A percentile compares a stretch with the other conserved stretches of the same genome.
phyloP scores from a whole-genome alignment of 2,113 vertebrate species.

The Acinonyx jubatus region DNA sequence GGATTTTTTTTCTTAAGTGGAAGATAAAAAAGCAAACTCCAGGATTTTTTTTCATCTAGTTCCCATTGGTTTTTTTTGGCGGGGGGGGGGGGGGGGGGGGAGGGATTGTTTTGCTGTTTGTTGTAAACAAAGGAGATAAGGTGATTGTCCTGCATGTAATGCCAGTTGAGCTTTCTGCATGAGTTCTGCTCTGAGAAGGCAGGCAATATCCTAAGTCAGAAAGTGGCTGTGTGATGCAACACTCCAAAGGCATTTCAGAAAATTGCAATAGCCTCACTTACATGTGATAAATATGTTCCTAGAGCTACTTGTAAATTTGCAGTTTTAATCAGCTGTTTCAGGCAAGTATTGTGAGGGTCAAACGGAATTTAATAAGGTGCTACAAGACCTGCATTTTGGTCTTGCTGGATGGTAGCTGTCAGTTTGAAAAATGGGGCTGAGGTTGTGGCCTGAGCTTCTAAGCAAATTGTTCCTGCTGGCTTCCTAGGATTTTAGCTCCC shows the following conservation, averaged over 20 bases:
- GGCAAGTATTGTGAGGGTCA: not conserved
- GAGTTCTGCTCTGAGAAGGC: not conserved
- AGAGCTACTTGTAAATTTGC: not conserved
- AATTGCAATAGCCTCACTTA: not conserved
- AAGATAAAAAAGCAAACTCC: not conserved
- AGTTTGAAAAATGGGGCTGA: not conserved
- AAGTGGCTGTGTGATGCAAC: not conserved
- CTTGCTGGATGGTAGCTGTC: not conserved
- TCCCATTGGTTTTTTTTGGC: not conserved
- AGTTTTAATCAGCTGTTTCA: not conserved
- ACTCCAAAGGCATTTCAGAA: not conserved
- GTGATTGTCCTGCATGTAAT: not conserved
- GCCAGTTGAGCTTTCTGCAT: not conserved
- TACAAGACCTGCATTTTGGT: not conserved
- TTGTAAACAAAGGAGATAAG: not conserved
- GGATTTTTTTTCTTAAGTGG: not conserved
- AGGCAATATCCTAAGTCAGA: not conserved
- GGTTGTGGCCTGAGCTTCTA: not conserved
- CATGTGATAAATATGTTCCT: not conserved
- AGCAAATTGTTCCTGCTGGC: not conserved
- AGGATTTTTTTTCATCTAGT: not conserved
- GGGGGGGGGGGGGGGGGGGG: not conserved
- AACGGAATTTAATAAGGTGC: not conserved
- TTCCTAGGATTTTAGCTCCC: not conserved
- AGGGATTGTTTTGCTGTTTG: not conserved